These are phyloP conservation scores for Cepaea nemoralis DNA, from an alignment of 1,140 invertebrate species.

Conservation along the genomic window DNA sequence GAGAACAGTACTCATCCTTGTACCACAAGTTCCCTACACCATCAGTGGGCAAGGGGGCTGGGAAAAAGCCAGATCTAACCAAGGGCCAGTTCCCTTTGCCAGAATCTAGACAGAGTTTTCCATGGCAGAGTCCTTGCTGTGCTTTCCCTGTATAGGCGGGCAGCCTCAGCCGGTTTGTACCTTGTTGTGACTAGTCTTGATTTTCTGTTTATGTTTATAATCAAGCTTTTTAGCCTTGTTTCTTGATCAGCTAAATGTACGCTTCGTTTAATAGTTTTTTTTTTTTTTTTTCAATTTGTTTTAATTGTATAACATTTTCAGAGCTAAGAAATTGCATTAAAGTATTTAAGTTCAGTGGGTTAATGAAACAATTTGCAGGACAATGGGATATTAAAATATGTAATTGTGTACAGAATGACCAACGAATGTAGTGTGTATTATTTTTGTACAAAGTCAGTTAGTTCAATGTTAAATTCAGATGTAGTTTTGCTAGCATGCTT, in stretches of 20 bases:
- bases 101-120: not conserved
- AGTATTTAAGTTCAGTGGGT: too few species aligned
- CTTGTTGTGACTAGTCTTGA: not conserved
- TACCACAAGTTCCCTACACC: not conserved
- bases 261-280: not conserved
- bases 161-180: constrained; percentile 58
- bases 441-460: too few species aligned
- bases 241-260: not conserved
- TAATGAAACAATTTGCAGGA: too few species aligned
- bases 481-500: too few species aligned
- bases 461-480: too few species aligned
- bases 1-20: not conserved
- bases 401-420: too few species aligned
- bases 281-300: not conserved
- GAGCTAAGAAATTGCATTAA: not conserved
- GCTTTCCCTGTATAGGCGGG: constrained; percentile 57
- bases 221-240: not conserved
- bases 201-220: not conserved
- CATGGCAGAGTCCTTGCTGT: constrained; percentile 53
- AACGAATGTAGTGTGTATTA: too few species aligned
- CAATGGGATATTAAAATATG: too few species aligned
- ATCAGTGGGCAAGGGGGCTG: not conserved
- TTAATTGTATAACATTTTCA: not conserved
- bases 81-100: not conserved
- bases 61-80: not conserved